Evolutionary conservation across 2,888 invertebrate species (phyloP).

Genomic region (Ametastegia equiseti): DNA sequence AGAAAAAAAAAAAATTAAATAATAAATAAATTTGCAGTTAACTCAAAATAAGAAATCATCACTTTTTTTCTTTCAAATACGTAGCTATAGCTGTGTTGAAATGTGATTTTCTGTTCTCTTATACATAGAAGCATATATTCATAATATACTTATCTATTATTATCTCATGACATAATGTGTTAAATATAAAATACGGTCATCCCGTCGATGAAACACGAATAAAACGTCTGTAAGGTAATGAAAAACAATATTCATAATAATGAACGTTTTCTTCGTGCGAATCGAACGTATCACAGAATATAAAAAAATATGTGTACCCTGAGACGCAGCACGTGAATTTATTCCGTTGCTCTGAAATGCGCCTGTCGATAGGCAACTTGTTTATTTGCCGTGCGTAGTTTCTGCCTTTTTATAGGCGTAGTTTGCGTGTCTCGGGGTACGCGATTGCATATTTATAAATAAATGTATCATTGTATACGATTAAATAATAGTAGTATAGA

Average conservation of each 20-base stretch:
- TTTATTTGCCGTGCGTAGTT: background rate
- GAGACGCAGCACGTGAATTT: background rate
- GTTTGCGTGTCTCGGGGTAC: background rate
- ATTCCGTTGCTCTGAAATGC: background rate
- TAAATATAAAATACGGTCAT: constrained; percentile 19
- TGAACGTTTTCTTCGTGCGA: constrained; percentile 21
- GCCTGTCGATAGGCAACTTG: background rate
- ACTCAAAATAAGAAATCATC: constrained; percentile 1
- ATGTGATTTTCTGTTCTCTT: constrained; percentile 39
- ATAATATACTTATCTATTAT: background rate
- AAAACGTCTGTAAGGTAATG: background rate
- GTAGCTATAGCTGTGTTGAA: constrained; percentile 38
- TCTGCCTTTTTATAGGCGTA: background rate
- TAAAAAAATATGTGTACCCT: background rate
- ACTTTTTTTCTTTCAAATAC: background rate
- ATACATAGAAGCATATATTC: background rate
- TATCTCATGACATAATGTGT: constrained; percentile 5
- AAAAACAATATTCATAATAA: too few relatives aligned
- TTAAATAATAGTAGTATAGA: background rate
- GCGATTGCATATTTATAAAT: background rate
- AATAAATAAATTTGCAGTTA: background rate
- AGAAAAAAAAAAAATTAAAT: background rate
- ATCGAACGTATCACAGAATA: constrained; percentile 17
- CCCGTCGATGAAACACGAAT: constrained; percentile 45
- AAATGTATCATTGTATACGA: background rate